Evolutionary conservation across 2,797 vertebrate genomes (phyloP).

Genomic region (Poeciliopsis presidionis): DNA sequence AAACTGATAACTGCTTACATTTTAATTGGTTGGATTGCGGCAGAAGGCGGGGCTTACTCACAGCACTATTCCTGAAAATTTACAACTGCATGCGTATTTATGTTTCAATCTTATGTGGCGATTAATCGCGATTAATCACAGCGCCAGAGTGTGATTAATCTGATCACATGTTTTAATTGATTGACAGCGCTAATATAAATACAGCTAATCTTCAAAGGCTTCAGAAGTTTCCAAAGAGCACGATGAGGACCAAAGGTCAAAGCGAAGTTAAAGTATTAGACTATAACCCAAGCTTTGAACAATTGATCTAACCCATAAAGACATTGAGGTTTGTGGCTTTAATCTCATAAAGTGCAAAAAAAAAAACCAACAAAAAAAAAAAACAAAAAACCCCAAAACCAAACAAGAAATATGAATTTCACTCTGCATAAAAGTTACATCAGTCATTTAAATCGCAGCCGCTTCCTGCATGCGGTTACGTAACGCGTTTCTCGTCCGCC

Average conservation of each 20-base stretch:
- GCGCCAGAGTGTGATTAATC: too few species aligned
- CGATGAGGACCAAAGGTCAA: not conserved
- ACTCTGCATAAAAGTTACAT: slow-evolving; percentile 3
- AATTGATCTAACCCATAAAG: not conserved
- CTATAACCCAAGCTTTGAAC: not conserved
- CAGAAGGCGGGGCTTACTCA: too few species aligned
- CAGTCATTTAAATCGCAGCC: slow-evolving; percentile 12
- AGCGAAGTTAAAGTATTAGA: not conserved
- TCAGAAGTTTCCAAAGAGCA: not conserved
- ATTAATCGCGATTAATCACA: too few species aligned
- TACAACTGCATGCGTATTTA: too few species aligned
- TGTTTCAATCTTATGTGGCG: too few species aligned
- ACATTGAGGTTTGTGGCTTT: not conserved
- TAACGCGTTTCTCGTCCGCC: slow-evolving; percentile 50
- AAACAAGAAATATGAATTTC: not conserved
- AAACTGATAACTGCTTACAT: too few species aligned
- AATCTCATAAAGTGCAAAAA: not conserved
- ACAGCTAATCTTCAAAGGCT: not conserved
- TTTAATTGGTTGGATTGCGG: too few species aligned
- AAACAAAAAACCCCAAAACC: not conserved
- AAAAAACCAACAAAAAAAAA: not conserved
- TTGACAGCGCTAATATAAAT: too few species aligned
- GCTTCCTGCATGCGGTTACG: slow-evolving; percentile 56
- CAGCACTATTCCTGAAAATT: too few species aligned
- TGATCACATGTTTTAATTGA: too few species aligned